These are phyloP conservation scores for Drosophila malerkotliana DNA, from an alignment of 1,140 invertebrate species.

Conservation along the genomic window DNA sequence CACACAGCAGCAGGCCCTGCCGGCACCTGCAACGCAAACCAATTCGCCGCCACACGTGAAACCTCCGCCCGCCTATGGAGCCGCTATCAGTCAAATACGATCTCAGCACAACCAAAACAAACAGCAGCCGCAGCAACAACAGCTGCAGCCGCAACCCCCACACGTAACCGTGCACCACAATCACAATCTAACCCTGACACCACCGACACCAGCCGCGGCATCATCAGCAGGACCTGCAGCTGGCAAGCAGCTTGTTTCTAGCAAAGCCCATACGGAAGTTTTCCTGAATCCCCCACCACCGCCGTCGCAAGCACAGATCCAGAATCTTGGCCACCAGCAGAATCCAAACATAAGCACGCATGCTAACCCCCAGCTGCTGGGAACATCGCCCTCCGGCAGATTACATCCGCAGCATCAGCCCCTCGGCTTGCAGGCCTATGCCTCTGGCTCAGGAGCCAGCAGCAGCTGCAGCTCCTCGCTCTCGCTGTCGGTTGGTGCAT, in stretches of 20 bases:
- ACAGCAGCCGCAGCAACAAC: conserved; percentile 58
- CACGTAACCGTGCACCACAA: conserved; percentile 60
- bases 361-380: conserved; percentile 12
- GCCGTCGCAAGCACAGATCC: conserved; percentile 30
- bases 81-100: conserved; percentile 83
- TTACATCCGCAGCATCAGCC: conserved; percentile 29
- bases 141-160: conserved; percentile 36
- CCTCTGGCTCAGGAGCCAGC: conserved; percentile 11
- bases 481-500: neutral
- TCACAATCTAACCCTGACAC: conserved; percentile 57
- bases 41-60: conserved; percentile 66
- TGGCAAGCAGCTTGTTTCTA: conserved; percentile 28
- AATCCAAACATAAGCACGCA: conserved; percentile 31
- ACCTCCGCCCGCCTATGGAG: conserved; percentile 81
- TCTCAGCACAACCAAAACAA: conserved; percentile 84
- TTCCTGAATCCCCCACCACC: conserved; percentile 72
- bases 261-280: conserved; percentile 62
- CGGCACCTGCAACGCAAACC: conserved; percentile 25
- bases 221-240: conserved; percentile 20
- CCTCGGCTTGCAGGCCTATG: conserved; percentile 19
- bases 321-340: conserved; percentile 26
- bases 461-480: conserved; percentile 18
- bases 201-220: conserved; percentile 46
- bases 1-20: conserved; percentile 40
- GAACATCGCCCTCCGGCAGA: conserved; percentile 5